Evolutionary conservation across 2,113 vertebrate genomes (phyloP).

Genomic region (Kobus ellipsiprymnus): DNA sequence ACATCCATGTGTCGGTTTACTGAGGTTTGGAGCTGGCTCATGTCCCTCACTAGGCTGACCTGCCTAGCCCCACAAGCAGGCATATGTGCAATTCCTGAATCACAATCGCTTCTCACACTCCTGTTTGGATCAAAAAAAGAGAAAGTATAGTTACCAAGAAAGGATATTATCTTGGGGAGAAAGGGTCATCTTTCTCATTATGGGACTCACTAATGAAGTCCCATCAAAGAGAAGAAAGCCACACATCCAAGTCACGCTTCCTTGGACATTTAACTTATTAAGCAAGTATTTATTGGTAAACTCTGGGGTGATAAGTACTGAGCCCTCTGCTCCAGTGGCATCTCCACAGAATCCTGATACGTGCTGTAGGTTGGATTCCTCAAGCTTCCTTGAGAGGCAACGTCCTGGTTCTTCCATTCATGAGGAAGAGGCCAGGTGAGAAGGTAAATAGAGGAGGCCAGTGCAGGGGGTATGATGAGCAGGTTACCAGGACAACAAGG

Average conservation of each 20-base stretch:
- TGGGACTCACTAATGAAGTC: not conserved
- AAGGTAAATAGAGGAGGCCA: not conserved
- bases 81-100: not conserved
- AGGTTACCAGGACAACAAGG: not conserved
- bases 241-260: not conserved
- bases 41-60: not conserved
- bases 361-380: not conserved
- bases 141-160: not conserved
- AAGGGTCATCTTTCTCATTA: not conserved
- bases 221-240: not conserved
- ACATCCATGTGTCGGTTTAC: accelerated
- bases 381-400: not conserved
- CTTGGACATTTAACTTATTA: not conserved
- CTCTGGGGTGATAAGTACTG: not conserved
- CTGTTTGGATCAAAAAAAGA: not conserved
- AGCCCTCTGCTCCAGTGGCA: not conserved
- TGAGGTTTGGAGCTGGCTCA: not conserved
- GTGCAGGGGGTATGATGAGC: not conserved
- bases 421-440: not conserved
- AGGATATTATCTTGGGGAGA: not conserved
- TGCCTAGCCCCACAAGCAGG: not conserved
- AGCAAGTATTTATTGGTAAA: not conserved
- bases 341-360: not conserved
- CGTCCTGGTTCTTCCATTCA: not conserved
- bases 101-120: not conserved